phyloP scores from a whole-genome alignment of 2,113 vertebrate species.

The Perca fluviatilis region DNA sequence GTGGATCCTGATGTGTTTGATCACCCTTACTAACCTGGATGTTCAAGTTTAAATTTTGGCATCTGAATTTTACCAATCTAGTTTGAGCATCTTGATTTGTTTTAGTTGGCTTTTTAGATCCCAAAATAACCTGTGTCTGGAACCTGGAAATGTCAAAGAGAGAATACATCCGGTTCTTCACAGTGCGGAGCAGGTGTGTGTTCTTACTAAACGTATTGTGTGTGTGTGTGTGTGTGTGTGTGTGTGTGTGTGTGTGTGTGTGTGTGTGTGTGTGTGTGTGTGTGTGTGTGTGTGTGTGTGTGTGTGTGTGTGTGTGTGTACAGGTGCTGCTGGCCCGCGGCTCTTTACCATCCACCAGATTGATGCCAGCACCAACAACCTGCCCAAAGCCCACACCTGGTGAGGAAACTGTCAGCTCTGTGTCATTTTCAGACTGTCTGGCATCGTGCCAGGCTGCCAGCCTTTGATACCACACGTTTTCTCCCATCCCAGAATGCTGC shows the following conservation, averaged over 20 bases:
- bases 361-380: slow-evolving; percentile 95
- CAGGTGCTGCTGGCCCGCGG: slow-evolving; percentile 96
- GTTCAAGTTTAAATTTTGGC: background rate
- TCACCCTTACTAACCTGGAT: background rate
- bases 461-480: no score
- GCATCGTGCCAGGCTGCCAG: background rate
- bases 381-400: slow-evolving; percentile 99
- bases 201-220: background rate
- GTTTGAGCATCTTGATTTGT: background rate
- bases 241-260: background rate
- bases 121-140: no score
- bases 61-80: background rate
- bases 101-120: background rate
- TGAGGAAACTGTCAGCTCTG: slow-evolving; percentile 72
- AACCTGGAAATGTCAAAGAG: background rate
- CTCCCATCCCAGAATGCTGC: no score
- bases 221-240: background rate
- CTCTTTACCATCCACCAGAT: slow-evolving; percentile 99
- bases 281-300: background rate
- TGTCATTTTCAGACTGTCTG: background rate
- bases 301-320: background rate
- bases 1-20: background rate
- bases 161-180: background rate
- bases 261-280: background rate
- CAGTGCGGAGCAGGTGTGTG: background rate